A percentile compares a stretch with the other conserved stretches of the same genome.
Evolutionary conservation across 2,797 vertebrate genomes (phyloP).

Genomic region (Cossypha niveicapilla): DNA sequence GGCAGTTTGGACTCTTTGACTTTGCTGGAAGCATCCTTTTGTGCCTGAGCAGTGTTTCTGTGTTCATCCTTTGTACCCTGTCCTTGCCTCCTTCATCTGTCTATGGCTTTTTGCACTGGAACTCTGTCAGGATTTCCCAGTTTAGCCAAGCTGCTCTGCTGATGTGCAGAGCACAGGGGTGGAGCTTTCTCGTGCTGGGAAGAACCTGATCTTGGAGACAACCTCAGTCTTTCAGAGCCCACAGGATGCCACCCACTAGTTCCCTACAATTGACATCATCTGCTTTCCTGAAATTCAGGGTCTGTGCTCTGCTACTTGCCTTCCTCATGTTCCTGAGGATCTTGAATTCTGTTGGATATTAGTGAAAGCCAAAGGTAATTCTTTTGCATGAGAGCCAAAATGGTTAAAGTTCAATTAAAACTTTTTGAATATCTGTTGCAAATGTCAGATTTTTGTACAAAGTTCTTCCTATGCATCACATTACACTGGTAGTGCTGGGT

Average conservation of each 20-base stretch:
- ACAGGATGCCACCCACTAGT: not conserved
- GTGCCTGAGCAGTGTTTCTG: not conserved
- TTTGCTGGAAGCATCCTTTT: not conserved
- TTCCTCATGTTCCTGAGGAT: not conserved
- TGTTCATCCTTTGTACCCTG: fast-evolving
- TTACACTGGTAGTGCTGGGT: not conserved
- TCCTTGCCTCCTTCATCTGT: not conserved
- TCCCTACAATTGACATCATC: not conserved
- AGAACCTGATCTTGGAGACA: not conserved
- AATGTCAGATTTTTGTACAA: not conserved
- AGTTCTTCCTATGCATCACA: not conserved
- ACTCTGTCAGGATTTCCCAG: not conserved
- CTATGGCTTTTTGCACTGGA: not conserved
- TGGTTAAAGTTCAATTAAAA: not conserved
- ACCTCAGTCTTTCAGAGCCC: not conserved
- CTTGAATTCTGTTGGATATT: not conserved
- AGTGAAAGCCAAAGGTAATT: not conserved
- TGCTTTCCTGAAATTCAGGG: not conserved
- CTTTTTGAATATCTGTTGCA: not conserved
- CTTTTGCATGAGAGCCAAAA: not conserved
- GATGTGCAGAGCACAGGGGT: not conserved
- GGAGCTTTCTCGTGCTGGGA: not conserved
- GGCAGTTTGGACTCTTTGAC: not conserved
- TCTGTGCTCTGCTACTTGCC: not conserved
- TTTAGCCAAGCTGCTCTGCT: not conserved